Conservation (phyloP, 1,140 invertebrate genomes). For the Ceratosolen fusciceps region DNA sequence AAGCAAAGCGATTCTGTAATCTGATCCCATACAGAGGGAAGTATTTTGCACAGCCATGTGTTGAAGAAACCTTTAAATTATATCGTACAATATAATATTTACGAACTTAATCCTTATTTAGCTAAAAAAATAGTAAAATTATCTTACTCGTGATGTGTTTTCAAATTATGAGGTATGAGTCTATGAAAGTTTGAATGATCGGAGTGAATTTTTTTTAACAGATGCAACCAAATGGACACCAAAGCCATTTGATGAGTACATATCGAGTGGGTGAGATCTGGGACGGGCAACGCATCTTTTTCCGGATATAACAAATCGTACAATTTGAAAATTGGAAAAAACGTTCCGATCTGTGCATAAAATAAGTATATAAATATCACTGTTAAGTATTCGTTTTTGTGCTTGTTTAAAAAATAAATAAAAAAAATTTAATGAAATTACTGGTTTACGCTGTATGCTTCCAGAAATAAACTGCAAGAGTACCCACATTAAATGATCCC, state of each 20-base stretch:
- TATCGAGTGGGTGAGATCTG: conserved; percentile 88
- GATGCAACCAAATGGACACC: conserved; percentile 96
- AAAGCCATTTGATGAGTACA: conserved; percentile 94
- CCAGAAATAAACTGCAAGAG: conserved; percentile 97
- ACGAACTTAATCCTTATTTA: conserved; percentile 6
- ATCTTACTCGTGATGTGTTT: conserved; percentile 85
- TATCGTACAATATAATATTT: conserved; percentile 22
- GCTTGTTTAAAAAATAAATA: conserved; percentile 2
- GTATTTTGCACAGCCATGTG: conserved; percentile 83
- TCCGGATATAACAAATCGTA: conserved; percentile 95
- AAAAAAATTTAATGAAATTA: conserved; percentile 70
- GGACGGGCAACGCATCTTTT: conserved; percentile 89
- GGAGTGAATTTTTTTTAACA: conserved; percentile 91
- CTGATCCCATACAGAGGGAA: conserved; percentile 80
- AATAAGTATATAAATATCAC: conserved; percentile 47
- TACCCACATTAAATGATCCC: conserved; percentile 98
- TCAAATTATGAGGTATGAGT: conserved; percentile 86
- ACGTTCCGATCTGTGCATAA: conserved; percentile 83
- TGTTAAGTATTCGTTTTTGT: conserved; percentile 28
- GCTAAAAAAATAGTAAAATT: conserved; percentile 18
- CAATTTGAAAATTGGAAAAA: conserved; percentile 90
- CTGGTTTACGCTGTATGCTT: conserved; percentile 94
- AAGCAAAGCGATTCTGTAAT: conserved; percentile 91
- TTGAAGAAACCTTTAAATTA: conserved; percentile 80
- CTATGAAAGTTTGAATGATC: conserved; percentile 84